Base-by-base conservation (phyloP, 2,888 invertebrate genomes). In the Hirtodrosophila duncani region DNA sequence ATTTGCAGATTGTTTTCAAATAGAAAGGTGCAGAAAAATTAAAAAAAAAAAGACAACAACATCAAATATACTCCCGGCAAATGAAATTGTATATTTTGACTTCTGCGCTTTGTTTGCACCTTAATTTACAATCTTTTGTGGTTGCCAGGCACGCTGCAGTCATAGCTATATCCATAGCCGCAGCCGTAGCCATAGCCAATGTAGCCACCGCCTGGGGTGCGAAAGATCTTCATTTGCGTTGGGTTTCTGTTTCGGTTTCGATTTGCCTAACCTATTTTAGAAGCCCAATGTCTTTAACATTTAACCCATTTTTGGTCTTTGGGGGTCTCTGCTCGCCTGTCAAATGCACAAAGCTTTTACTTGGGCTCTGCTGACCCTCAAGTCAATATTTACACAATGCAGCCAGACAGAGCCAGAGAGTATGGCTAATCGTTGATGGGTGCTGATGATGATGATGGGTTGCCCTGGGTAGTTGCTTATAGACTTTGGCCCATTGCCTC, bases 121-220 rank as follows among this genome's bases (percentile, higher is more conserved):
- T 72, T 56, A 72, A 72, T 80, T 80, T 72, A 78, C 69, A 78
- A 78, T 77, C 59, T 56, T 68, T 81, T 72, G 72, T 81, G 72
- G 72, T 72, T 65, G 60, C 56, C 48, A 58, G 64, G 48, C 24
- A 39, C 30, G 14, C 21, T 11, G 20, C 7, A 9, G 17, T 7
- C 27, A 10, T 17, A 9, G 29, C 57, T 57, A 9, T 18, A 13
- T 11, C 36, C 9, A 29, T n/a, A 11, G 18, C 18, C 14, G 20
- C 7, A 9, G 17, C 7, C 27, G 9, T 17, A 9, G 29, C 57
- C 52, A 9, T 18, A 13, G 18, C 36, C 9, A 29, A 1, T 21
- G 8, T 9, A 8, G 9, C 21, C 23, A n/a, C n/a, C n/a, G n/a
- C n/a, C 16, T 8, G 6, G 33, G 34, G 49, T 44, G 18, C 29